Conservation (phyloP, 2,888 invertebrate genomes). For the Bombyx huttoni region DNA sequence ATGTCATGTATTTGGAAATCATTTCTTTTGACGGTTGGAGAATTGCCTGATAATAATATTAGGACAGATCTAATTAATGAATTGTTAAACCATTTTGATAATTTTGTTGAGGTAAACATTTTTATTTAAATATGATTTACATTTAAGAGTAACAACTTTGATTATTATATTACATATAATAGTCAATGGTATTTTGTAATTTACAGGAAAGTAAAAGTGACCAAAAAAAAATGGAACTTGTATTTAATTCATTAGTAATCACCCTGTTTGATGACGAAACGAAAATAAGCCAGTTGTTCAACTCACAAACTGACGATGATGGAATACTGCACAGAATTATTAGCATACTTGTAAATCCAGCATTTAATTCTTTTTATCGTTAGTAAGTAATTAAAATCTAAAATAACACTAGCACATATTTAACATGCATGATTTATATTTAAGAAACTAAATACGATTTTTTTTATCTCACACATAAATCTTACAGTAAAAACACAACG, state of each 20-base stretch:
- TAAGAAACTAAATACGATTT: not conserved
- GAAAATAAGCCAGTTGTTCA: slow-evolving; percentile 20
- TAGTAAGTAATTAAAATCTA: slow-evolving; percentile 16
- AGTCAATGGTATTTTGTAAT: not conserved
- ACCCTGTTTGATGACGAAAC: slow-evolving; percentile 23
- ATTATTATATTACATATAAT: not conserved
- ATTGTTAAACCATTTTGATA: slow-evolving; percentile 22
- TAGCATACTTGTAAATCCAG: slow-evolving; percentile 15
- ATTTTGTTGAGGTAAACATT: slow-evolving; percentile 31
- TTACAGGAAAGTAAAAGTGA: slow-evolving; percentile 19
- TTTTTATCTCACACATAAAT: not conserved
- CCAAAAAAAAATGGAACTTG: slow-evolving; percentile 15
- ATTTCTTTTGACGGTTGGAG: slow-evolving; percentile 29
- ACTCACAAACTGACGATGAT: slow-evolving; percentile 13
- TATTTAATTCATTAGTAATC: slow-evolving; percentile 22
- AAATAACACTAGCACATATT: not conserved
- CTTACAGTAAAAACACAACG: slow-evolving; percentile 21
- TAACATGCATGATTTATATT: not conserved
- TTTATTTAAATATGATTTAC: not conserved
- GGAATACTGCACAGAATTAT: slow-evolving; percentile 23
- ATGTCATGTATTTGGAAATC: slow-evolving; percentile 49
- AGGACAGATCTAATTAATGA: slow-evolving; percentile 37
- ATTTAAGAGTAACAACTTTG: not conserved
- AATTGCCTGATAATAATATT: slow-evolving; percentile 34
- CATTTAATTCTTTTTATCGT: slow-evolving; percentile 18